Percentiles rank a stretch among this genome's conserved stretches.
phyloP scores from a whole-genome alignment of 2,113 vertebrate species.

The Vulpes vulpes region DNA sequence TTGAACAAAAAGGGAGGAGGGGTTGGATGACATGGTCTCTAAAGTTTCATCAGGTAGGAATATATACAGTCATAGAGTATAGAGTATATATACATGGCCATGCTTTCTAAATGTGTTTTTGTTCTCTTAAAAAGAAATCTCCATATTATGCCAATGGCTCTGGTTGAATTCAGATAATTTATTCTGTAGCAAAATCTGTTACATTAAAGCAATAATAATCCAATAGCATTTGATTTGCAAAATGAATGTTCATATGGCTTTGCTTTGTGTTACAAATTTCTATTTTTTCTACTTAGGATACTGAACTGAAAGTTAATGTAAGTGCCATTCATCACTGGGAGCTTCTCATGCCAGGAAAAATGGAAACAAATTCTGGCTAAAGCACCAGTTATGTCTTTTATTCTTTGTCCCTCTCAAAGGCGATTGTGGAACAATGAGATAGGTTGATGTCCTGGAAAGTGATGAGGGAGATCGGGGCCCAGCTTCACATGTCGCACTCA shows the following conservation, averaged over 20 bases:
- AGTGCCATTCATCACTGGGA: not conserved
- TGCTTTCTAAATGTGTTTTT: constrained; percentile 19
- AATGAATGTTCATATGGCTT: constrained; percentile 29
- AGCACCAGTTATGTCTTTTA: not conserved
- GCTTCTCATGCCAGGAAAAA: not conserved
- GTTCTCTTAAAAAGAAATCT: not conserved
- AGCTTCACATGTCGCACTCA: not conserved
- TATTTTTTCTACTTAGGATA: constrained; percentile 15
- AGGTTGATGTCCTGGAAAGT: constrained; percentile 65
- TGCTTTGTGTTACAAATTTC: not conserved
- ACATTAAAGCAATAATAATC: constrained; percentile 6
- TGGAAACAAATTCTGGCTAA: constrained; percentile 53
- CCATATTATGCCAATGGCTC: not conserved
- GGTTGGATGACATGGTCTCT: not conserved
- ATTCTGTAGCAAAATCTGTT: constrained; percentile 51
- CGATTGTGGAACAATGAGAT: constrained; percentile 39
- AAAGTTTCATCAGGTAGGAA: not conserved
- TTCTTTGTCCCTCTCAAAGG: constrained; percentile 63
- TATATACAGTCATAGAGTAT: not conserved
- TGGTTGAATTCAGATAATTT: constrained; percentile 45
- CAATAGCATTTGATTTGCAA: constrained; percentile 25
- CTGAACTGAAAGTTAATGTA: constrained; percentile 33
- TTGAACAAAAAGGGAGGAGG: not conserved
- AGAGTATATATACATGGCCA: not conserved
- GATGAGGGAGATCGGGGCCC: constrained; percentile 36